Base-by-base conservation (phyloP, 2,797 vertebrate species). In the Danio jaintianensis region DNA sequence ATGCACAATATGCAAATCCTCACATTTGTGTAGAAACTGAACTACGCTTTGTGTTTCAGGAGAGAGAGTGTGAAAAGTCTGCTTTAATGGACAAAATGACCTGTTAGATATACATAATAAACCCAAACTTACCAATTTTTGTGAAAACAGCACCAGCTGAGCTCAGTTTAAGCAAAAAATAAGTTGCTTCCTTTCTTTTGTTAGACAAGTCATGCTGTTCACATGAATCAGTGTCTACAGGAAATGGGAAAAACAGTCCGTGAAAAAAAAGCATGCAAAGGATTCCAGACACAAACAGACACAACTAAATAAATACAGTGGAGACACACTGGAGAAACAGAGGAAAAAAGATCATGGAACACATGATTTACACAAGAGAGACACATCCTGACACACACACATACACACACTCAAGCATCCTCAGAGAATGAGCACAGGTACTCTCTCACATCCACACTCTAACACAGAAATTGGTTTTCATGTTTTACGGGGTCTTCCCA, bases 241-340 rank as follows among this genome's bases (percentile, higher is more conserved):
- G 59, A 83, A 83, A 78, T 82, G 53, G 29, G 75, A 78, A 81
- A 78, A 81, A 80, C 68, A 71, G 70, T 12, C 76, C 16, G 62
- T 67, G 71, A 69, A 47, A 73, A 52, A 75, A 68, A 80, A 67
- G 43, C 52, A 58, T 47, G 36, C 64, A 84, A 70, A 85, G 50
- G 64, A 78, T 79, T 81, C 63, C 73, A 80, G 58, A 59, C 56
- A 73, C 62, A 58, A 79, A 79, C 61, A 73, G 62, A 73, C 45
- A 36, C 67, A 77, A 74, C 73, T 66, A 70, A 82, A 84, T 64
- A 85, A 81, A 83, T 79, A 81, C 73, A 84, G 82, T 67, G 82
- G 61, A 70, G 71, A 79, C 67, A 85, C 58, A 38, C 48, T 36
- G 18, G 38, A 29, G 73, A 73, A 79, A 81, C 58, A 83, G 63